A percentile compares a stretch with the other conserved stretches of the same genome.
phyloP scores from a whole-genome alignment of 2,888 invertebrate species.

The Branchipolynoe longqiensis region DNA sequence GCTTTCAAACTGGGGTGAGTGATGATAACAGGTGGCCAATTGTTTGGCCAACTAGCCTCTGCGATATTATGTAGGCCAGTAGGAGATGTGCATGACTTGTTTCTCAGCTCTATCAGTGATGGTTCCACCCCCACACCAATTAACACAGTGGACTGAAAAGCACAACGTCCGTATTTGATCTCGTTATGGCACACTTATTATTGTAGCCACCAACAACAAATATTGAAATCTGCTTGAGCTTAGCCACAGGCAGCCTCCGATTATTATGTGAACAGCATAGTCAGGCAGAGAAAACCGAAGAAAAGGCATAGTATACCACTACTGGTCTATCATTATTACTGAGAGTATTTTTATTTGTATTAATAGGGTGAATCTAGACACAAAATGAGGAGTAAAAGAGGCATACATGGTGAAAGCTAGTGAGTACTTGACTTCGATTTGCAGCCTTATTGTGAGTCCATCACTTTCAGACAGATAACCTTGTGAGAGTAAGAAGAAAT shows the following conservation, averaged over 20 bases:
- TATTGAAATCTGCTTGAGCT: constrained; percentile 17
- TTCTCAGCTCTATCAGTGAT: no score
- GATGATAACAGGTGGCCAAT: no score
- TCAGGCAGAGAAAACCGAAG: not conserved
- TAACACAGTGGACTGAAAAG: no score
- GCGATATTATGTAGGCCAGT: no score
- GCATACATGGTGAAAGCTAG: constrained; percentile 36
- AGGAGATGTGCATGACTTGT: no score
- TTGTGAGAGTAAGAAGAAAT: constrained; percentile 3
- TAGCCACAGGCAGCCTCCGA: constrained; percentile 40
- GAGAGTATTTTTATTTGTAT: constrained; percentile 49
- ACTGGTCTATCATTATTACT: constrained; percentile 27
- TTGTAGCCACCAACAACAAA: not conserved
- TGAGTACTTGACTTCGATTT: constrained; percentile 29
- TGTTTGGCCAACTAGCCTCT: no score
- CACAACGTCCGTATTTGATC: no score
- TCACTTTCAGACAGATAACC: not conserved
- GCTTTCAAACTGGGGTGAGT: no score
- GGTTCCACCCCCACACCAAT: no score
- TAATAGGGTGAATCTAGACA: constrained; percentile 43
- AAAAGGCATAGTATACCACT: constrained; percentile 5
- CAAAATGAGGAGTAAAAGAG: constrained; percentile 14
- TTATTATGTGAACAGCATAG: not conserved
- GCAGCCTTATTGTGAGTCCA: not conserved
- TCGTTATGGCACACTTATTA: no score